Evolutionary conservation across 2,797 vertebrate genomes (phyloP).

Genomic region (Liparis tanakae): DNA sequence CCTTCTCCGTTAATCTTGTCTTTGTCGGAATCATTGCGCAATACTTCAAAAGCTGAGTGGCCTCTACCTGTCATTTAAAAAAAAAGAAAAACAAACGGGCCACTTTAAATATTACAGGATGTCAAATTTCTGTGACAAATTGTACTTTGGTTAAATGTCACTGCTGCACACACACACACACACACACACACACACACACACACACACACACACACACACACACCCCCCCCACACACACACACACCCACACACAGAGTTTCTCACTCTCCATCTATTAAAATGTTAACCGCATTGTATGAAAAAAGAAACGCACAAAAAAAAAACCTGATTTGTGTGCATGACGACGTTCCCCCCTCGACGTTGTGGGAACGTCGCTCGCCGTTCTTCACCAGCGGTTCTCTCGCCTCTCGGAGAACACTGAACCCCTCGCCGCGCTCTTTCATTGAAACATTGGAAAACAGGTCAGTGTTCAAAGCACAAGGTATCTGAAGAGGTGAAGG

Average conservation of each 20-base stretch:
- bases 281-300: conserved; percentile 19
- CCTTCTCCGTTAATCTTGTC: not conserved
- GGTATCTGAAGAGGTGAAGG: too few species aligned
- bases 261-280: conserved; percentile 29
- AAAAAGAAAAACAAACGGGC: not conserved
- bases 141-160: conserved; percentile 23
- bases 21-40: not conserved
- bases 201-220: too few species aligned
- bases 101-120: not conserved
- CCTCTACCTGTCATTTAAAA: conserved; percentile 1
- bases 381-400: conserved; percentile 2
- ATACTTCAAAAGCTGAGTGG: conserved; percentile 8
- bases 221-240: not conserved
- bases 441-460: not conserved
- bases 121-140: conserved; percentile 11
- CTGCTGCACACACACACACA: not conserved
- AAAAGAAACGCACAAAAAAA: not conserved
- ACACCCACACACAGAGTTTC: not conserved
- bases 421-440: not conserved
- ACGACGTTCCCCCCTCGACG: too few species aligned
- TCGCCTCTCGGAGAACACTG: conserved; percentile 18
- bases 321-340: not conserved
- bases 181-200: too few species aligned
- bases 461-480: not conserved
- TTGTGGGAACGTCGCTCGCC: too few species aligned